Evolutionary conservation across 2,888 invertebrate species (phyloP).

Genomic region (Elmis aenea): DNA sequence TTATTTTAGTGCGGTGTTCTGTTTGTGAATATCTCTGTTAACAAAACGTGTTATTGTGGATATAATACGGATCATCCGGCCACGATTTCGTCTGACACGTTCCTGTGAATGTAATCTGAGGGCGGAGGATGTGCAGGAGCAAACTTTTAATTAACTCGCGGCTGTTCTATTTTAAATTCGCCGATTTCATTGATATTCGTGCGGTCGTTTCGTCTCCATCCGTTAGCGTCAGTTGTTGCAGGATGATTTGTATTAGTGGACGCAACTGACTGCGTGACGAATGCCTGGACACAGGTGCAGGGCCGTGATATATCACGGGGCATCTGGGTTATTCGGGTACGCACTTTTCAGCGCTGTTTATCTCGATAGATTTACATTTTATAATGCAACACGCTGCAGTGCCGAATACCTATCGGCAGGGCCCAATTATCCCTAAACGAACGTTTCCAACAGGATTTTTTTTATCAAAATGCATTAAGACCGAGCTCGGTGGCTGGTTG

Average conservation of each 20-base stretch:
- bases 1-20: no score
- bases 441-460: no score
- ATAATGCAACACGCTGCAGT: no score
- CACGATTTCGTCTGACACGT: constrained; percentile 14
- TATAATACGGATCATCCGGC: constrained; percentile 18
- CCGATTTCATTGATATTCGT: background rate
- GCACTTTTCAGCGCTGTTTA: constrained; percentile 10
- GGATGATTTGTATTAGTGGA: constrained; percentile 27
- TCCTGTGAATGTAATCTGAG: constrained; percentile 7
- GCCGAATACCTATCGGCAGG: no score
- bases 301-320: constrained; percentile 32
- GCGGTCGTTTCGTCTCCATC: constrained; percentile 4
- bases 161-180: constrained; percentile 9
- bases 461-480: no score
- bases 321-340: constrained; percentile 21
- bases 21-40: no score
- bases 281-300: constrained; percentile 33
- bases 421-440: no score
- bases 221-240: constrained; percentile 10
- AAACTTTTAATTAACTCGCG: constrained; percentile 15
- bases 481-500: no score
- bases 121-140: constrained; percentile 5
- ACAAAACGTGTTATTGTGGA: no score
- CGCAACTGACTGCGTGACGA: constrained; percentile 29
- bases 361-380: no score